phyloP scores from a whole-genome alignment of 2,888 invertebrate species.

The Harpalus rubripes region DNA sequence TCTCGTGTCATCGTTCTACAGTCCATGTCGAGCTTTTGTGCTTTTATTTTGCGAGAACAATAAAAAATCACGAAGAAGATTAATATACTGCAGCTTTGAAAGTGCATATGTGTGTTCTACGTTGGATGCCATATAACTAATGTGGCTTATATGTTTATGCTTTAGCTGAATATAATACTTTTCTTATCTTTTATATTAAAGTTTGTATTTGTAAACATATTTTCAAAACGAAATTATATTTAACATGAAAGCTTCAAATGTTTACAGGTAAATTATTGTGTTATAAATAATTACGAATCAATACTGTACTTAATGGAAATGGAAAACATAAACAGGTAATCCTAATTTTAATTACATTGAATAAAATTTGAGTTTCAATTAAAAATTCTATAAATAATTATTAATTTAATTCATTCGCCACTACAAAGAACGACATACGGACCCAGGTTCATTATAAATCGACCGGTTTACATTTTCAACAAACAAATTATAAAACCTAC shows the following conservation, averaged over 20 bases:
- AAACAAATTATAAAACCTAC: too few relatives aligned
- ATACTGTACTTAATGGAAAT: not conserved
- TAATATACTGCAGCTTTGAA: constrained; percentile 37
- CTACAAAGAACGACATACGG: too few relatives aligned
- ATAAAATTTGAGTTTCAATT: not conserved
- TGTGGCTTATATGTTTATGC: not conserved
- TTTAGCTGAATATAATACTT: not conserved
- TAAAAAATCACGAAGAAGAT: constrained; percentile 21
- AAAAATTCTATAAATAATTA: not conserved
- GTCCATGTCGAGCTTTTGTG: not conserved
- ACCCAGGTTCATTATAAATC: too few relatives aligned
- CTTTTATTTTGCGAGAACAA: constrained; percentile 34
- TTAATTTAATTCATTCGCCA: not conserved
- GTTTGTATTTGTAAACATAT: not conserved
- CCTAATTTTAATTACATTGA: not conserved
- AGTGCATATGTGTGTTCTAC: constrained; percentile 39
- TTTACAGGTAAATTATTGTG: not conserved
- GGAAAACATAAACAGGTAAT: not conserved
- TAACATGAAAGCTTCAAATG: not conserved
- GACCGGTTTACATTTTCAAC: too few relatives aligned
- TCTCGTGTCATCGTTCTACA: constrained; percentile 14
- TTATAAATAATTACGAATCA: not conserved
- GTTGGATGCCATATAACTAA: constrained; percentile 4
- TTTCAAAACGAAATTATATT: not conserved
- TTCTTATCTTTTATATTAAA: constrained; percentile 3